Conservation (phyloP, 1,140 invertebrate species). For the Bombus consobrinus region DNA sequence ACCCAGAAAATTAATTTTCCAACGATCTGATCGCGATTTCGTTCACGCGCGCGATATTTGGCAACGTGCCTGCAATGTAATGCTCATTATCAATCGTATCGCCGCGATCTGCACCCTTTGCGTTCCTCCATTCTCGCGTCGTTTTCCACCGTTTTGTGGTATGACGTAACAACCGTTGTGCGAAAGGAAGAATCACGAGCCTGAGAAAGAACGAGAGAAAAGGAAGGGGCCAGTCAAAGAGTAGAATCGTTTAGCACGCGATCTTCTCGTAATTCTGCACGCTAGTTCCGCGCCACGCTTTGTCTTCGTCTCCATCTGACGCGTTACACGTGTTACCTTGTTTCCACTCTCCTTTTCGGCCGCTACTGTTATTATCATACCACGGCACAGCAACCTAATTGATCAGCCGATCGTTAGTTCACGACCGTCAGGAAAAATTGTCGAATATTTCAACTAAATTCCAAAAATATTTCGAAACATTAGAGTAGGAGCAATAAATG, state of each 20-base stretch:
- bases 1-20: conserved; percentile 42
- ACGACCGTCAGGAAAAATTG: too few species aligned
- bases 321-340: conserved; percentile 65
- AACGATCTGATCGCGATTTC: background rate
- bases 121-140: conserved; percentile 13
- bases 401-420: conserved; percentile 72
- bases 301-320: conserved; percentile 65
- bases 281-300: conserved; percentile 63
- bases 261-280: conserved; percentile 79
- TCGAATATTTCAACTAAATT: background rate
- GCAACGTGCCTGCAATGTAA: conserved; percentile 28
- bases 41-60: conserved; percentile 23
- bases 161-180: conserved; percentile 2
- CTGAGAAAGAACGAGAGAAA: background rate
- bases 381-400: conserved; percentile 68
- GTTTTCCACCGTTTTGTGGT: background rate
- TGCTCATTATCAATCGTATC: conserved; percentile 36
- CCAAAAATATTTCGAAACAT: too few species aligned
- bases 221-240: conserved; percentile 36
- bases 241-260: conserved; percentile 78
- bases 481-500: background rate
- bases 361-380: conserved; percentile 50
- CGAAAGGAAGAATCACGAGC: background rate
- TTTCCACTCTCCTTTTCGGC: conserved; percentile 50
- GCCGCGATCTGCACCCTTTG: conserved; percentile 48